Conservation (phyloP, 1,140 invertebrate species). For the Eumeta japonica region DNA sequence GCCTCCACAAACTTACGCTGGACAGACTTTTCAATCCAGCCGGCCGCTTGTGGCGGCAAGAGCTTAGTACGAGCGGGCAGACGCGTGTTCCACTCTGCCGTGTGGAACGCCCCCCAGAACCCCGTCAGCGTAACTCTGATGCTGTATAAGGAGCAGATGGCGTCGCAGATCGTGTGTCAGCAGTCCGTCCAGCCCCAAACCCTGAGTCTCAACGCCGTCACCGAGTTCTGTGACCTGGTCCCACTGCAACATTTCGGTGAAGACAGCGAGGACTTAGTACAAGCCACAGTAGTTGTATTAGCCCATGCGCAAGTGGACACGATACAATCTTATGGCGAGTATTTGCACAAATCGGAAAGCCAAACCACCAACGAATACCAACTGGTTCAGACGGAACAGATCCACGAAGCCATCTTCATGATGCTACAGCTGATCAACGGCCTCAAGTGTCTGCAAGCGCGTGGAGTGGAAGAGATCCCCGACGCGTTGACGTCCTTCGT, state of each 20-base stretch:
- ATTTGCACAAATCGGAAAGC: conserved; percentile 53
- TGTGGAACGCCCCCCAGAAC: conserved; percentile 63
- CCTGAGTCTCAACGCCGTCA: conserved; percentile 68
- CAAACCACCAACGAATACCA: conserved; percentile 53
- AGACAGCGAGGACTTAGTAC: conserved; percentile 59
- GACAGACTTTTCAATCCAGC: conserved; percentile 66
- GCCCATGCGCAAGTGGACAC: conserved; percentile 70
- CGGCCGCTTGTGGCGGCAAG: conserved; percentile 35
- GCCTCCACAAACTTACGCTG: conserved; percentile 68
- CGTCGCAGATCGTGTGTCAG: conserved; percentile 56
- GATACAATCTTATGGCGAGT: conserved; percentile 64
- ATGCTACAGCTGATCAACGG: conserved; percentile 79
- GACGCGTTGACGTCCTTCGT: conserved; percentile 67
- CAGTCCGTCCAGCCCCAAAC: conserved; percentile 54
- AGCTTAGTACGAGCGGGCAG: conserved; percentile 64
- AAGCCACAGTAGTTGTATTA: conserved; percentile 75
- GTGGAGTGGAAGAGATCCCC: conserved; percentile 76
- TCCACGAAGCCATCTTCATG: conserved; percentile 63
- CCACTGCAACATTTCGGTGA: conserved; percentile 63
- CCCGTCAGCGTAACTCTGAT: conserved; percentile 70
- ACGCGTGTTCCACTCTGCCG: conserved; percentile 69
- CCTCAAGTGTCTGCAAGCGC: conserved; percentile 78
- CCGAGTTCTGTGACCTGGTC: conserved; percentile 75
- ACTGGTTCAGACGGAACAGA: conserved; percentile 36
- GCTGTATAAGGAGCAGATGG: conserved; percentile 66